Conservation (phyloP, 2,113 vertebrate species). For the Toxotes jaculatrix region DNA sequence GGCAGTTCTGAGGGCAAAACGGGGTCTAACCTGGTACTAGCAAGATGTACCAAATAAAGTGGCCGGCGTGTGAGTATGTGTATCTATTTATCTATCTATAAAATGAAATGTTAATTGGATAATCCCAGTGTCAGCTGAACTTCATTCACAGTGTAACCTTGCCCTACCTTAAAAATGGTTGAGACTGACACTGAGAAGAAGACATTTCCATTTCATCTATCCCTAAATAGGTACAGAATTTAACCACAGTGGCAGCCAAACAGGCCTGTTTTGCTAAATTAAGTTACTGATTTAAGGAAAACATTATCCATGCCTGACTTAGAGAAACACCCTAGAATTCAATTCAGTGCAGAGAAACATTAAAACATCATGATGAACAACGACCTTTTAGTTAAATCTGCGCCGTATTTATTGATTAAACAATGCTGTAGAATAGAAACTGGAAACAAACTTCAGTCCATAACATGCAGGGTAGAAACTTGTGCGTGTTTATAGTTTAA, state of each 20-base stretch:
- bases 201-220: background rate
- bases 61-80: too few relatives aligned
- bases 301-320: background rate
- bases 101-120: background rate
- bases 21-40: too few relatives aligned
- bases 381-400: slow-evolving; percentile 13
- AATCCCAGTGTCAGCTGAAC: background rate
- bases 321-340: background rate
- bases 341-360: background rate
- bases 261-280: background rate
- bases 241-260: background rate
- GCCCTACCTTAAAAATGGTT: background rate
- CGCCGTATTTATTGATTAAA: slow-evolving; percentile 53
- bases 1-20: too few relatives aligned
- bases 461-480: slow-evolving; percentile 37
- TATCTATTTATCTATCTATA: background rate
- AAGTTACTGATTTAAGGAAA: background rate
- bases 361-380: slow-evolving; percentile 4
- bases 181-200: background rate
- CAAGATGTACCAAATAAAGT: too few relatives aligned
- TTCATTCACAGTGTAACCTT: background rate
- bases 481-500: slow-evolving; percentile 68
- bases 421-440: background rate
- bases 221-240: too few relatives aligned
- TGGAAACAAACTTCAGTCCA: slow-evolving; percentile 20